phyloP scores from a whole-genome alignment of 2,113 vertebrate species.

The Varanus komodoensis region DNA sequence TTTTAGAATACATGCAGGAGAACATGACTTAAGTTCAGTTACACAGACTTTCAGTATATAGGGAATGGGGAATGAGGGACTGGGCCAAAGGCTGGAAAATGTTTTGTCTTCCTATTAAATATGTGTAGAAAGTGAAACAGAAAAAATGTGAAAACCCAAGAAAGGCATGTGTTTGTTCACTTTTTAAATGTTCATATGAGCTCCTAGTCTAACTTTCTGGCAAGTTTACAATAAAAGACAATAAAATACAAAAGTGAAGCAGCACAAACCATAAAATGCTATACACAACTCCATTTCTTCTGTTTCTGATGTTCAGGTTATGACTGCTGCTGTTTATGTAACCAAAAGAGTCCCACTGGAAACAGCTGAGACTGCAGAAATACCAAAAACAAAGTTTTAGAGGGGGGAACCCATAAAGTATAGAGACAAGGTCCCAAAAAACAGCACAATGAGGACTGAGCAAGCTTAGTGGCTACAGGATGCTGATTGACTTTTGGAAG shows the following conservation, averaged over 20 bases:
- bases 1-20: background rate
- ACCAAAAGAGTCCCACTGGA: background rate
- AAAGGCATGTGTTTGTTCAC: background rate
- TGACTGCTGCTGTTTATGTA: background rate
- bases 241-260: background rate
- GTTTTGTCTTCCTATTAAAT: background rate
- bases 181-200: background rate
- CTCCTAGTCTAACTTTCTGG: background rate
- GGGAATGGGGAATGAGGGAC: background rate
- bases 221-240: background rate
- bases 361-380: background rate
- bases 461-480: no score
- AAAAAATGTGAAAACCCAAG: background rate
- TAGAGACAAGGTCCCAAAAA: no score
- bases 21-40: background rate
- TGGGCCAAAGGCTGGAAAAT: background rate
- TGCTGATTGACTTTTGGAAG: no score
- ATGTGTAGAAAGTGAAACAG: background rate
- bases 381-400: background rate
- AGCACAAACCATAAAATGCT: background rate
- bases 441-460: no score
- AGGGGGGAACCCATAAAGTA: background rate
- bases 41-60: background rate
- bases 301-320: background rate
- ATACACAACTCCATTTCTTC: background rate